A percentile compares a stretch with the other conserved stretches of the same genome.
phyloP scores from a whole-genome alignment of 2,797 vertebrate species.

The Arnoldichthys spilopterus region DNA sequence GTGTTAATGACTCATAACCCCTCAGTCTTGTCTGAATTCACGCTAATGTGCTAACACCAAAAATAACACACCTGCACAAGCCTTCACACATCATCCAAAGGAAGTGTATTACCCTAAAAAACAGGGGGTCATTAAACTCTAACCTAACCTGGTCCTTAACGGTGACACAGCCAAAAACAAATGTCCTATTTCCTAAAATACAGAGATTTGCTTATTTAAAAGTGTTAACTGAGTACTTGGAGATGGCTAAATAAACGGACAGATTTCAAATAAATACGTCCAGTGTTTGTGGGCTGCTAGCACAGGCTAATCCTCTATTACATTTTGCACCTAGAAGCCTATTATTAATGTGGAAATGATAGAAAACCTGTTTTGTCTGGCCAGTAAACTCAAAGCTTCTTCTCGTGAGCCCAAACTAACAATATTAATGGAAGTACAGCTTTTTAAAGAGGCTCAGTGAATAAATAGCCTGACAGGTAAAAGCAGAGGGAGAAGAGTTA shows the following conservation, averaged over 20 bases:
- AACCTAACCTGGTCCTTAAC: not conserved
- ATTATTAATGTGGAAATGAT: not conserved
- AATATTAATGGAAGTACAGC: not conserved
- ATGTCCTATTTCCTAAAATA: not conserved
- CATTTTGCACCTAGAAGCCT: not conserved
- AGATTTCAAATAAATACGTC: not conserved
- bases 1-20: not conserved
- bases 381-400: not conserved
- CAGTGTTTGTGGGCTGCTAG: not conserved
- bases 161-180: not conserved
- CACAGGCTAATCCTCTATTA: not conserved
- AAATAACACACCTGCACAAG: conserved; percentile 1
- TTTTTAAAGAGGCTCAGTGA: not conserved
- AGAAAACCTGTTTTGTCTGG: not conserved
- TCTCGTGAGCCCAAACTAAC: not conserved
- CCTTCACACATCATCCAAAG: not conserved
- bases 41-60: no score
- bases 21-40: not conserved
- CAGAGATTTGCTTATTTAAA: not conserved
- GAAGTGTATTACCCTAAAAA: not conserved
- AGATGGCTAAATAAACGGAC: not conserved
- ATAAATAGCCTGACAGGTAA: not conserved
- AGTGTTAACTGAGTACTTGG: not conserved
- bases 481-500: not conserved
- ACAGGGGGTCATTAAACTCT: not conserved